These are phyloP conservation scores for Siphonodentalium dalli DNA, from an alignment of 2,888 invertebrate species.

Conservation along the genomic window DNA sequence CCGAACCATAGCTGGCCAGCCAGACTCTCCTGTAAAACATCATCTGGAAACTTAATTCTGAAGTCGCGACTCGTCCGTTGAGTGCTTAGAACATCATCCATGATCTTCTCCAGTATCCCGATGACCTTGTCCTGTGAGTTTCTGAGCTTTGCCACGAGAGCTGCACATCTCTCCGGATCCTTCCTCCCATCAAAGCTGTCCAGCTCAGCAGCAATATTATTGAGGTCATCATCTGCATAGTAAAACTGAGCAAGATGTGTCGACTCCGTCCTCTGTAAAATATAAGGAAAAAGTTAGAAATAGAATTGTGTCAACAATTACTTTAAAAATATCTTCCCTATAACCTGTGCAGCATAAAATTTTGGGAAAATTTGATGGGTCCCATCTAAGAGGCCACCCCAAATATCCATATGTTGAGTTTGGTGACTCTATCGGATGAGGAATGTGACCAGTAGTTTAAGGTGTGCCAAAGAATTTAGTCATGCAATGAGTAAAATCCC, in stretches of 20 bases:
- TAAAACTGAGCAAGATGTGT: conserved; percentile 95
- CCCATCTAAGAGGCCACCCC: too few relatives aligned
- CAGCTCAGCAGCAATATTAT: conserved; percentile 92
- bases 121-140: conserved; percentile 79
- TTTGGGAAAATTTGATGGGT: too few relatives aligned
- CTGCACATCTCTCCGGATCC: conserved; percentile 95
- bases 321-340: too few relatives aligned
- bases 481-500: too few relatives aligned
- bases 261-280: conserved; percentile 72
- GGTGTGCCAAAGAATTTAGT: too few relatives aligned
- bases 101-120: conserved; percentile 91
- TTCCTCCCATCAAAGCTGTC: conserved; percentile 99
- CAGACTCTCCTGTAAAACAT: conserved; percentile 96
- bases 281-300: background rate
- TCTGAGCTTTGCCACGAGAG: conserved; percentile 90
- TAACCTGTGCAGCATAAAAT: too few relatives aligned
- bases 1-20: conserved; percentile 99
- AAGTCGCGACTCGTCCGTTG: conserved; percentile 92
- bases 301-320: too few relatives aligned
- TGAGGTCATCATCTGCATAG: conserved; percentile 96
- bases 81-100: conserved; percentile 87
- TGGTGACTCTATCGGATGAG: too few relatives aligned
- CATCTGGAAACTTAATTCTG: conserved; percentile 97
- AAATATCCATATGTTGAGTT: too few relatives aligned
- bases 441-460: too few relatives aligned